Conservation (phyloP, 2,888 invertebrate genomes). For the Aphidoletes aphidimyza region DNA sequence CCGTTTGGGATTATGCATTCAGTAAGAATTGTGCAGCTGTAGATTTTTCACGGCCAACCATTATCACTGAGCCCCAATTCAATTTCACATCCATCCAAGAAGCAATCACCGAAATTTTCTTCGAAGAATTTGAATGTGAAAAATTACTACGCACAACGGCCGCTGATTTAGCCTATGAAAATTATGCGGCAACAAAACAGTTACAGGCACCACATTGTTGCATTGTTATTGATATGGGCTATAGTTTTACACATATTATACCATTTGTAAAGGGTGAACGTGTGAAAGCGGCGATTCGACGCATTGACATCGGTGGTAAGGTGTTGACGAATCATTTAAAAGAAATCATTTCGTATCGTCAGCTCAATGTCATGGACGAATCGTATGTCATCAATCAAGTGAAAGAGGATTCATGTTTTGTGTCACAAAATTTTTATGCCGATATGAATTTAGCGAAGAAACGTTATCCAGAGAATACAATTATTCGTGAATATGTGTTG, state of each 20-base stretch:
- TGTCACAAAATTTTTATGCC: constrained; percentile 82
- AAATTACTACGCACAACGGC: constrained; percentile 83
- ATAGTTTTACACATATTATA: constrained; percentile 93
- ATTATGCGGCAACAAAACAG: constrained; percentile 70
- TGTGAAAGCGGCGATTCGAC: constrained; percentile 75
- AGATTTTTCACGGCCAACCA: constrained; percentile 80
- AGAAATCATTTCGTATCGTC: constrained; percentile 95
- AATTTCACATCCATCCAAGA: constrained; percentile 91
- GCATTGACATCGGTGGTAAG: constrained; percentile 97
- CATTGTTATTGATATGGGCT: constrained; percentile 92
- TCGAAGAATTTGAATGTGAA: constrained; percentile 95
- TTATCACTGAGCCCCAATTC: constrained; percentile 93
- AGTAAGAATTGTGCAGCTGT: constrained; percentile 85
- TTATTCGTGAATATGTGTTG: constrained; percentile 90
- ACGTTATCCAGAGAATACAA: constrained; percentile 73
- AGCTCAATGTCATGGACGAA: constrained; percentile 98
- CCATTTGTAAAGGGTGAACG: constrained; percentile 87
- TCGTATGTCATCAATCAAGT: constrained; percentile 98
- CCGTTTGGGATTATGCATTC: constrained; percentile 95
- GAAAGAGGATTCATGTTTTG: constrained; percentile 97
- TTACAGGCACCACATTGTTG: constrained; percentile 72
- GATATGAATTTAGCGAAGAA: constrained; percentile 79
- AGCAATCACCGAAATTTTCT: constrained; percentile 94
- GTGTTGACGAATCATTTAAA: constrained; percentile 96
- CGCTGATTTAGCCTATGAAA: constrained; percentile 77